phyloP scores from a whole-genome alignment of 2,888 invertebrate genomes.

The Stenchaetothrips biformis region DNA sequence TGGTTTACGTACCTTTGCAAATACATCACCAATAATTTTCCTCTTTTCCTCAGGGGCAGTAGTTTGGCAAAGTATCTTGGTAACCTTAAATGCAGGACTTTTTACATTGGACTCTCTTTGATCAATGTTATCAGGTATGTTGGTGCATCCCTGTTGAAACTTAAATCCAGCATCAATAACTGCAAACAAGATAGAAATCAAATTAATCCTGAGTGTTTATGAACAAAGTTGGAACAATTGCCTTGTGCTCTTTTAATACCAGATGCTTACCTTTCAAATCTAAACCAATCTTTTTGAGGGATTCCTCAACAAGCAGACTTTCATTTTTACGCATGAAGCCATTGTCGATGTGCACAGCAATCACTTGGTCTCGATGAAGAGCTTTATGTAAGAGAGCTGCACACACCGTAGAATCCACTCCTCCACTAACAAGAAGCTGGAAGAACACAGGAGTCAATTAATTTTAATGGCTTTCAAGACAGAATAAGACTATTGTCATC shows the following conservation, averaged over 20 bases:
- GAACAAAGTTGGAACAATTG: slow-evolving; percentile 7
- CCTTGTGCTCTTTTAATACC: neutral
- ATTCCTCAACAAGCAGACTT: slow-evolving; percentile 79
- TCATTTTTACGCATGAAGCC: slow-evolving; percentile 98
- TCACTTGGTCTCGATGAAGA: slow-evolving; percentile 81
- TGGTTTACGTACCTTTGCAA: slow-evolving; percentile 65
- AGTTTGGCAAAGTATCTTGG: slow-evolving; percentile 79
- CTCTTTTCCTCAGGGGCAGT: slow-evolving; percentile 96
- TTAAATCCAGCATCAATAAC: slow-evolving; percentile 51
- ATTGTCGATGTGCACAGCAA: slow-evolving; percentile 96
- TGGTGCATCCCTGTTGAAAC: slow-evolving; percentile 67
- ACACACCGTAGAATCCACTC: slow-evolving; percentile 99
- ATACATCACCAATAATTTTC: slow-evolving; percentile 97
- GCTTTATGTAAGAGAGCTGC: slow-evolving; percentile 91
- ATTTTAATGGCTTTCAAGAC: slow-evolving; percentile 17
- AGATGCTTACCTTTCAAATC: slow-evolving; percentile 61
- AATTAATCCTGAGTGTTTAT: neutral
- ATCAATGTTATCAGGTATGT: slow-evolving; percentile 63
- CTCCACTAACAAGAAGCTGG: slow-evolving; percentile 90
- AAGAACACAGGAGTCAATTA: slow-evolving; percentile 36
- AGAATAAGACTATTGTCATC: slow-evolving; percentile 26
- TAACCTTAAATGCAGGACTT: slow-evolving; percentile 52
- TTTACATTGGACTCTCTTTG: slow-evolving; percentile 51
- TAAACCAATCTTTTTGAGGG: slow-evolving; percentile 75
- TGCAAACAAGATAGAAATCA: slow-evolving; percentile 39